Evolutionary conservation across 2,888 invertebrate species (phyloP), one percentile per base, ranked within the genome.

Genomic region (Axea sp.): DNA sequence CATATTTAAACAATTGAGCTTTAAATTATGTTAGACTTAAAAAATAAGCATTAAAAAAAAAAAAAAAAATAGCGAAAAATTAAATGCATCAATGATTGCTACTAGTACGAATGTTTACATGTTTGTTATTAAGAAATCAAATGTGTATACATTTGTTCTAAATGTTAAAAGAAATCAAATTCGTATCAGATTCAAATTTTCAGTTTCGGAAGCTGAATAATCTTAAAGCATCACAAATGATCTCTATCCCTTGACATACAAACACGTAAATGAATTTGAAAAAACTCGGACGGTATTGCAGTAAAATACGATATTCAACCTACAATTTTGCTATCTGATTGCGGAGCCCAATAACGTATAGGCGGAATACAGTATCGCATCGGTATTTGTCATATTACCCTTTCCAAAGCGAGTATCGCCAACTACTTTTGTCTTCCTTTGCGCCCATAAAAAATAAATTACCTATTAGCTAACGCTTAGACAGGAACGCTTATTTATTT

Each of bases 391-490:
- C 64, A 60, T 60, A 62, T 67, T 43, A 73, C 43, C 62, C 62
- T 39, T 65, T 67, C 47, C 62, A 41, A 76, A 67, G 68, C 64
- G 53, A 55, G 35, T 45, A 53, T 71, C 53, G 57, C 57, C 26
- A 31, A 45, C 49, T 55, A 62, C 41, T 14, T 43, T 64, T 60
- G 17, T 51, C 76, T 74, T 78, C 77, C 78, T 59, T 72, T 80
- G 80, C 83, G 75, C 79, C 80, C 86, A 83, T 86, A 86, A 86
- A 87, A 87, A 87, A 87, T 87, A 87, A 86, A 85, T 82, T 83
- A 78, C 83, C 82, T 84, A 85, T 82, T 62, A 81, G 79, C 82
- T 82, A 83, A 75, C 72, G 74, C 68, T 51, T 51, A 28, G 60
- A 67, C 60, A 37, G 45, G 49, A 74, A 77, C 68, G 67, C 37